Percentiles rank a stretch among this genome's conserved stretches.
These are phyloP conservation scores for Thamnophis elegans DNA, from an alignment of 2,797 vertebrate genomes.

Conservation along the genomic window DNA sequence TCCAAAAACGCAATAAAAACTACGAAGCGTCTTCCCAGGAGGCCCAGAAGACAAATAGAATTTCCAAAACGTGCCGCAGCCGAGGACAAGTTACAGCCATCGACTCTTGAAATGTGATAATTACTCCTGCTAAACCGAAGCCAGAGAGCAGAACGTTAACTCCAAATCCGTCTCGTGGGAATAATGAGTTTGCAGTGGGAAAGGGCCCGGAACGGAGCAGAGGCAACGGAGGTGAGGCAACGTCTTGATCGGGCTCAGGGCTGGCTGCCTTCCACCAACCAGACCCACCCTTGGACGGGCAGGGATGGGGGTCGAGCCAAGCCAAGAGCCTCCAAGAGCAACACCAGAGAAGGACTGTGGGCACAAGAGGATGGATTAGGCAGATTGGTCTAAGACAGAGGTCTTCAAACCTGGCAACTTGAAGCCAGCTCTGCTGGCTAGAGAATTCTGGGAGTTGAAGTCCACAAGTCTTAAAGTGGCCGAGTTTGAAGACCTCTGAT, in stretches of 20 bases:
- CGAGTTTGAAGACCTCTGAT: too few species aligned
- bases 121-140: background rate
- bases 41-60: background rate
- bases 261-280: background rate
- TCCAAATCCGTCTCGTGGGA: background rate
- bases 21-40: background rate
- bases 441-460: too few species aligned
- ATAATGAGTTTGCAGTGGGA: background rate
- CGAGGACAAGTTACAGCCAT: background rate
- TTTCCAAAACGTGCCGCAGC: background rate
- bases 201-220: background rate
- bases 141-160: background rate
- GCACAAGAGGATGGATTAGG: background rate
- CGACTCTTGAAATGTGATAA: background rate
- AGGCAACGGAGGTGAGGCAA: background rate
- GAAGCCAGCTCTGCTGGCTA: too few species aligned
- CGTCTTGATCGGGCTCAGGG: background rate
- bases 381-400: background rate
- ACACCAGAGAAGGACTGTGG: background rate
- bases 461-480: too few species aligned
- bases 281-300: background rate
- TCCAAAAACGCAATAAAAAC: background rate
- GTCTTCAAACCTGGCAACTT: too few species aligned
- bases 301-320: background rate
- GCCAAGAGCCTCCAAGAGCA: background rate